Conservation (phyloP, 2,888 invertebrate species). For the Andrena praecox region DNA sequence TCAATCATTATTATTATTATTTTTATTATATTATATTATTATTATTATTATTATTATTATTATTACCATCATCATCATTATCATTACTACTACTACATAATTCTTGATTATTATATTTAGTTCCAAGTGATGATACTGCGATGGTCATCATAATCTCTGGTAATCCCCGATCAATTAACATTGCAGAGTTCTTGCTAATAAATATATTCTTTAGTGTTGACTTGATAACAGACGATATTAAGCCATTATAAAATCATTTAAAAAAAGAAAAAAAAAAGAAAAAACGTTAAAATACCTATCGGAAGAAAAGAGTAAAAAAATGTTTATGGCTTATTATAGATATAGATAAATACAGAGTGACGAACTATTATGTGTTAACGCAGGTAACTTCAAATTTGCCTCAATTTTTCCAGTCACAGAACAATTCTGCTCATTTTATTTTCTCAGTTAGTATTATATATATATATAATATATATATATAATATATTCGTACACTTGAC, state of each 20-base stretch:
- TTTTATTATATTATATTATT: conserved; percentile 42
- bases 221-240: conserved; percentile 76
- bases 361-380: conserved; percentile 67
- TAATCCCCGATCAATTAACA: conserved; percentile 80
- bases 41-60: conserved; percentile 41
- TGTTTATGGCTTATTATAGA: conserved; percentile 78
- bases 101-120: conserved; percentile 55
- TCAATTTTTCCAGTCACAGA: conserved; percentile 50
- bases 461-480: conserved; percentile 46
- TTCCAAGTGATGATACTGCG: conserved; percentile 33
- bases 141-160: conserved; percentile 48
- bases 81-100: conserved; percentile 42
- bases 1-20: conserved; percentile 44
- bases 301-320: conserved; percentile 72
- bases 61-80: not conserved
- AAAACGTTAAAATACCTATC: conserved; percentile 55
- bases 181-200: conserved; percentile 79
- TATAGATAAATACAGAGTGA: conserved; percentile 73
- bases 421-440: conserved; percentile 60
- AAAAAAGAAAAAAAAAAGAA: conserved; percentile 72
- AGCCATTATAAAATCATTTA: conserved; percentile 63
- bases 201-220: conserved; percentile 82
- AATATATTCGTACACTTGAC: conserved; percentile 70
- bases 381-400: conserved; percentile 57
- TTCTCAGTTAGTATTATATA: conserved; percentile 65